A percentile compares a stretch with the other conserved stretches of the same genome.
phyloP scores from a whole-genome alignment of 1,140 invertebrate species.

The Caenorhabditis inopinata region DNA sequence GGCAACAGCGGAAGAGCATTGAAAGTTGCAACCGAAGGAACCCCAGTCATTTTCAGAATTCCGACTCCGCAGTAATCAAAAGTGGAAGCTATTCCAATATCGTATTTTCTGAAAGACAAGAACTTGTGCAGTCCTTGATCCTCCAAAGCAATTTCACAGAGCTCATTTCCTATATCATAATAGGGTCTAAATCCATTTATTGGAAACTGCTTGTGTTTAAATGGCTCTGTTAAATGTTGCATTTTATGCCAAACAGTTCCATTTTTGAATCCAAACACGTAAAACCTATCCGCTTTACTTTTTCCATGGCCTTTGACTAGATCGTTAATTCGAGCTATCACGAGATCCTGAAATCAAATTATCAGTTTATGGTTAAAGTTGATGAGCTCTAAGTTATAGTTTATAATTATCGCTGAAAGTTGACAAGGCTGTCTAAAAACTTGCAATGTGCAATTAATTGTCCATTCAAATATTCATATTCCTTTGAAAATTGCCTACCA shows the following conservation, averaged over 20 bases:
- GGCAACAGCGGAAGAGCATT: neutral
- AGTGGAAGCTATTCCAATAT: neutral
- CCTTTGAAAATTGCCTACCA: neutral
- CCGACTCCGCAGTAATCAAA: slow-evolving; percentile 24
- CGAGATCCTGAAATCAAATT: neutral
- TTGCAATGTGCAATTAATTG: too few relatives aligned
- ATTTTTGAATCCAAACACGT: slow-evolving; percentile 6
- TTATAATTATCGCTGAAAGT: too few relatives aligned
- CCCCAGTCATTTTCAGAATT: neutral
- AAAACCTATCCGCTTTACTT: slow-evolving; percentile 7
- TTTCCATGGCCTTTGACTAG: slow-evolving; percentile 16
- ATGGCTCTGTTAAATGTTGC: slow-evolving; percentile 17
- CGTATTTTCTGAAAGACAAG: neutral
- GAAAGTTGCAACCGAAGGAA: neutral
- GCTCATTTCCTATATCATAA: neutral
- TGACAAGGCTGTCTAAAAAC: too few relatives aligned
- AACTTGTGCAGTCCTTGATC: neutral
- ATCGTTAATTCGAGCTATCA: slow-evolving; percentile 6
- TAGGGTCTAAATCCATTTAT: neutral
- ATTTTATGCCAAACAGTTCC: neutral
- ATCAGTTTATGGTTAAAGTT: too few relatives aligned
- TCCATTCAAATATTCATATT: neutral
- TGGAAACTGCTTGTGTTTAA: neutral
- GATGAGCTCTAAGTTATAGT: too few relatives aligned
- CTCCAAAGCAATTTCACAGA: slow-evolving; percentile 5